Percentiles rank a stretch among this genome's conserved stretches.
Evolutionary conservation across 2,797 vertebrate genomes (phyloP).

Genomic region (Xenentodon cancila): DNA sequence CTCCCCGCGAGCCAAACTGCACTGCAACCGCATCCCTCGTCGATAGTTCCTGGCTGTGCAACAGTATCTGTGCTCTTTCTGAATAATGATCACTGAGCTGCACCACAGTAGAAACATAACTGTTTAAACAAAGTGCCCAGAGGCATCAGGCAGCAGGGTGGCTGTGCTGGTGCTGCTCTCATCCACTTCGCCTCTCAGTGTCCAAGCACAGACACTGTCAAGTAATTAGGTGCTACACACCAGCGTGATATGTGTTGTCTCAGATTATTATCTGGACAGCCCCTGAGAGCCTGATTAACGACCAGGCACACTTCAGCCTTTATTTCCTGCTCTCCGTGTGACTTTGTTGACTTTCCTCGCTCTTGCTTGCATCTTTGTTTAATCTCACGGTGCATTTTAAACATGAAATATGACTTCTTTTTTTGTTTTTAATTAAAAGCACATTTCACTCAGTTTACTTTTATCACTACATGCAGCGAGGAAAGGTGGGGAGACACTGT

Average conservation of each 20-base stretch:
- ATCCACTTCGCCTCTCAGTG: constrained; percentile 49
- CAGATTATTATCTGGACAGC: constrained; percentile 55
- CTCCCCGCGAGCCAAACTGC: constrained; percentile 43
- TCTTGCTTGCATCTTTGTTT: constrained; percentile 37
- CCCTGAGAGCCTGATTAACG: constrained; percentile 53
- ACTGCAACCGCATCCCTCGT: constrained; percentile 56
- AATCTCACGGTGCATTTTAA: constrained; percentile 37
- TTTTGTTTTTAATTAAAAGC: constrained; percentile 75
- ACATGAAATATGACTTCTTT: constrained; percentile 51
- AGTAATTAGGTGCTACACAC: constrained; percentile 57
- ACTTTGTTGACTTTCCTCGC: constrained; percentile 46
- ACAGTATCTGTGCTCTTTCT: constrained; percentile 50
- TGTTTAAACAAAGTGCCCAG: constrained; percentile 47
- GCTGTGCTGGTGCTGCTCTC: constrained; percentile 40
- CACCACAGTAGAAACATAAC: constrained; percentile 35
- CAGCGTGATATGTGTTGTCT: constrained; percentile 39
- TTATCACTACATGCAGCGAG: constrained; percentile 43
- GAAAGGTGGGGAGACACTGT: constrained; percentile 13
- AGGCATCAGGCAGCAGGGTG: constrained; percentile 35
- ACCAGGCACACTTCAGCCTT: constrained; percentile 21
- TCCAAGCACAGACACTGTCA: constrained; percentile 41
- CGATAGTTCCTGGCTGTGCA: constrained; percentile 49
- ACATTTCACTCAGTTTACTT: constrained; percentile 66
- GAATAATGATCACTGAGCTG: constrained; percentile 67
- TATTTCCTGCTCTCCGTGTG: constrained; percentile 15